phyloP scores from a whole-genome alignment of 1,140 invertebrate species.

The Stenopsyche tienmushanensis region DNA sequence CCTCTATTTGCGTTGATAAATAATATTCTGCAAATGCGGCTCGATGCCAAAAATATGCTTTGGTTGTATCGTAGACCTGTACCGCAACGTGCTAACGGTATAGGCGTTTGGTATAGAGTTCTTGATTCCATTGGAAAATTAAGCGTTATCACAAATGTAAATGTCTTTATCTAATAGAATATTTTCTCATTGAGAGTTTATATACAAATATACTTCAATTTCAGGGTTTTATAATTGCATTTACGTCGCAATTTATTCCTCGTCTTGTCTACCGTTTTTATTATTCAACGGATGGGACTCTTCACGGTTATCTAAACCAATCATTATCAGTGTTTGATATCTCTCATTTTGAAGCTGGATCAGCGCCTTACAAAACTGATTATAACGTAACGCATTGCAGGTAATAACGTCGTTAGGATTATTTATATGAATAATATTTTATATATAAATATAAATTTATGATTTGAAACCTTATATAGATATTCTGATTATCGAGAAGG shows the following conservation, averaged over 20 bases:
- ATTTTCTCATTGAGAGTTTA: too few relatives aligned
- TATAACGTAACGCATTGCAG: constrained; percentile 61
- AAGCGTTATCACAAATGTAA: constrained; percentile 91
- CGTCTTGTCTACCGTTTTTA: constrained; percentile 77
- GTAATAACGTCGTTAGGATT: constrained; percentile 45
- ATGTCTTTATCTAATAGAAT: constrained; percentile 45
- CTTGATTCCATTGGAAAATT: constrained; percentile 86
- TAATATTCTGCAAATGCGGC: constrained; percentile 85
- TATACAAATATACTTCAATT: constrained; percentile 45
- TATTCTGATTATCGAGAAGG: constrained; percentile 85
- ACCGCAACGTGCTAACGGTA: constrained; percentile 79
- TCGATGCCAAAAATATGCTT: constrained; percentile 87
- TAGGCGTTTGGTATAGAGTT: constrained; percentile 91
- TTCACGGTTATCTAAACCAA: constrained; percentile 80
- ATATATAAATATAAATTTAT: not conserved
- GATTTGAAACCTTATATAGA: constrained; percentile 50
- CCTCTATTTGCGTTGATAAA: constrained; percentile 86
- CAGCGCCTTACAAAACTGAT: constrained; percentile 49
- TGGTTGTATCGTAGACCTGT: constrained; percentile 81
- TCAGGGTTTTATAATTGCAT: constrained; percentile 97
- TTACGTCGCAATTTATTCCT: constrained; percentile 97
- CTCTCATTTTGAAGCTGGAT: constrained; percentile 62
- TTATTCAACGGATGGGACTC: constrained; percentile 59
- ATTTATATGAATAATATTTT: not conserved
- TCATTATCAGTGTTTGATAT: constrained; percentile 82